Conservation (phyloP, 2,797 vertebrate species). For the Melopsittacus undulatus region DNA sequence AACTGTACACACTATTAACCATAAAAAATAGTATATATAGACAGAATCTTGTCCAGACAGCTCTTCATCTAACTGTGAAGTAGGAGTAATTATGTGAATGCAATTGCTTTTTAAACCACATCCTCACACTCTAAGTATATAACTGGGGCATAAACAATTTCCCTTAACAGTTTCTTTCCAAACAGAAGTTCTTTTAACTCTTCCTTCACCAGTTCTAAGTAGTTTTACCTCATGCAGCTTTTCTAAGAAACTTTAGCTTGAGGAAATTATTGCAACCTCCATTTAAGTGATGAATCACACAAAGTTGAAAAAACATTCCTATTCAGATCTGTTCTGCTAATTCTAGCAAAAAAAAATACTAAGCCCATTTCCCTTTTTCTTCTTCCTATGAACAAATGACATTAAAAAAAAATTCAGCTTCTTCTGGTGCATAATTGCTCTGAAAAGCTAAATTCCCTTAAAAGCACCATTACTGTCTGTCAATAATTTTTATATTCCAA, state of each 20-base stretch:
- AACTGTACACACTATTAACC: background rate
- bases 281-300: background rate
- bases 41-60: background rate
- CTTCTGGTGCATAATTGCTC: background rate
- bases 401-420: background rate
- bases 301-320: background rate
- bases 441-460: background rate
- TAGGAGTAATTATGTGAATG: background rate
- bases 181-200: background rate
- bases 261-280: background rate
- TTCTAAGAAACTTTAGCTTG: background rate
- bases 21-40: background rate
- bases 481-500: background rate
- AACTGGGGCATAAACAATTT: background rate
- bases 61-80: background rate
- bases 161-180: background rate
- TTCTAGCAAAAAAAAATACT: background rate
- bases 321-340: background rate
- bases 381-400: background rate
- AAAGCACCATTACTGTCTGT: background rate
- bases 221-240: background rate
- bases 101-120: background rate
- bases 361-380: background rate
- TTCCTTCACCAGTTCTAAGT: background rate
- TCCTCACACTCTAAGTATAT: constrained; percentile 16